Conservation (phyloP, 2,113 vertebrate species). For the Puma concolor region DNA sequence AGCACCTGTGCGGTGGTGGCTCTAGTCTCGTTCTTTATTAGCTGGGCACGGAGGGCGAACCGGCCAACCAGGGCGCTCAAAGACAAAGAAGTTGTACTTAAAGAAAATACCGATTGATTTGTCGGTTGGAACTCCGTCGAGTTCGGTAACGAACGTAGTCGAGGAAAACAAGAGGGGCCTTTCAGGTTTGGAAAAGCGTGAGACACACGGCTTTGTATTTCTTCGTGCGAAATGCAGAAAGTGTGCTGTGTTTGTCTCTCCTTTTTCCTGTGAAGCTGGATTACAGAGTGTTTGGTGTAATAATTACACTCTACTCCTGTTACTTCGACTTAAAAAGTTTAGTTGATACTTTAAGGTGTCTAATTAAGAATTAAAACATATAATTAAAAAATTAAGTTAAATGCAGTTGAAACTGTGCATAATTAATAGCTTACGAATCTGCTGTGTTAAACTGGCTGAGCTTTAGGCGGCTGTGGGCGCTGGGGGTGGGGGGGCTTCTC, state of each 20-base stretch:
- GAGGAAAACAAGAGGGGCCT: neutral
- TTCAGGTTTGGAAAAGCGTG: neutral
- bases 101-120: neutral
- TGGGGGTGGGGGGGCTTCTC: neutral
- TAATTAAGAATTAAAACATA: neutral
- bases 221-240: neutral
- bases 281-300: neutral
- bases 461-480: neutral
- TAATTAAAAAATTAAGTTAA: slow-evolving; percentile 11
- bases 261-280: neutral
- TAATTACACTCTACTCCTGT: neutral
- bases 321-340: neutral
- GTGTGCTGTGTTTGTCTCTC: neutral
- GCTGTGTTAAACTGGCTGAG: neutral
- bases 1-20: neutral
- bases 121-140: neutral
- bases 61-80: neutral
- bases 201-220: neutral
- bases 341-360: neutral
- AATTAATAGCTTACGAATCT: neutral
- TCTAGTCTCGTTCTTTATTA: neutral
- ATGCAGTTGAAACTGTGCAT: neutral
- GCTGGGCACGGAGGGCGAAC: neutral
- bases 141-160: neutral
- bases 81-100: neutral